Evolutionary conservation across 2,113 vertebrate species (phyloP).

Genomic region (Octodon degus): DNA sequence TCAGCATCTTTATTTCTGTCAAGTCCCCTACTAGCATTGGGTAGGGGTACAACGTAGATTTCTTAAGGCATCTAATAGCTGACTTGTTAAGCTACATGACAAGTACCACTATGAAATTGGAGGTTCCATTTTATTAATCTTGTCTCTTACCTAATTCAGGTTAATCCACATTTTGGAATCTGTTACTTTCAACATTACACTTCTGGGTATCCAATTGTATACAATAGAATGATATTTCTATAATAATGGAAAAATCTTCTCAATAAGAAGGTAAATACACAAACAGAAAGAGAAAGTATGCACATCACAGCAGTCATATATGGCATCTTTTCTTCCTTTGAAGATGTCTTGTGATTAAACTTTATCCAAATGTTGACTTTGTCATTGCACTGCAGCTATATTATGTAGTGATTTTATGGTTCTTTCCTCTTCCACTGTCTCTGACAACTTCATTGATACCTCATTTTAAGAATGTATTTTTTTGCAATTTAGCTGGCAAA

Average conservation of each 20-base stretch:
- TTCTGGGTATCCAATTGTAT: neutral
- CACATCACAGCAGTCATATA: neutral
- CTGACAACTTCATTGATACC: neutral
- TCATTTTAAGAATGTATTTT: neutral
- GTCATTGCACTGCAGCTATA: neutral
- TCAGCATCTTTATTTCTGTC: conserved; percentile 24
- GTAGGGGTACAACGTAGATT: neutral
- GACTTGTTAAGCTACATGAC: neutral
- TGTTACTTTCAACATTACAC: neutral
- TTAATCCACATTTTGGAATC: neutral
- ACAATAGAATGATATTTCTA: neutral
- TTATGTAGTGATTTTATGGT: neutral
- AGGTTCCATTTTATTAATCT: neutral
- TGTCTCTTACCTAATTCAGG: neutral
- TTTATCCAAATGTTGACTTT: neutral
- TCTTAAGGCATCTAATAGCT: neutral
- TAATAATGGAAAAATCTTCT: neutral
- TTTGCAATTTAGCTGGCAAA: neutral
- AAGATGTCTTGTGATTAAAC: neutral
- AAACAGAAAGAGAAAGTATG: neutral
- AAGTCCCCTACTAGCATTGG: neutral
- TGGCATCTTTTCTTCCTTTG: neutral
- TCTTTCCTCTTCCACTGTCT: neutral
- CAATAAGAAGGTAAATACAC: neutral
- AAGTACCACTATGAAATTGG: neutral